Base-by-base conservation (phyloP, 2,797 vertebrate genomes). In the Cryptoblepharus egeriae region DNA sequence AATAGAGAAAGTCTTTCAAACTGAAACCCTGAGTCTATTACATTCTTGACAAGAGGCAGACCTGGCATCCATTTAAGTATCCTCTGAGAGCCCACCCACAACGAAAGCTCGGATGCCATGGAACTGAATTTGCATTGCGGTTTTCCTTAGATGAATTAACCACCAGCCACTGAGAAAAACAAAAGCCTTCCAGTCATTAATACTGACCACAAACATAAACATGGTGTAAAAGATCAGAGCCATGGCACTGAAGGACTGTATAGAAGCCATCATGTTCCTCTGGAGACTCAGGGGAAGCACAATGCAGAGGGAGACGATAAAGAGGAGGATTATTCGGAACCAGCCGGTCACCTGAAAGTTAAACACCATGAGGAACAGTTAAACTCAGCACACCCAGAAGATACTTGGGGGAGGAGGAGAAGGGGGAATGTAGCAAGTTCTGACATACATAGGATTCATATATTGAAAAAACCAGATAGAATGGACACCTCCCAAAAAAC, bases 171-270 rank as follows among this genome's bases (percentile, higher is more conserved):
- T 0, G 60, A 83, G 85, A 35, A 67, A 70, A 87, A 58, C 0
- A 16, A 68, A 84, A 52, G 8, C 20, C 71, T 83, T 52, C 18
- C 61, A 1, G 0, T 69, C 0, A 1, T 2, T 28, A 0, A 0
- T 24, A 93, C 98, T 97, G 96, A 99, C 99, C 97, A 98, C 98
- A 2, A 99, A 97, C 99, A 99, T 97, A 93, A 99, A 99, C 71
- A 99, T 86, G 0, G 97, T 96, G 95, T 99, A 99, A 90, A 99
- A 99, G 75, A 99, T 96, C 75, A 99, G 97, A 0, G 99, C 99
- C 98, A 99, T 99, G 80, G 98, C 98, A 0, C 98, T 99, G 95
- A 99, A 99, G 30, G 99, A 99, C 97, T 99, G 99, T 67, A 99
- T 97, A 92, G 98, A 98, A 75, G 97, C 97, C 99, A 99, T 98